Base-by-base conservation (phyloP, 64 coral and sea anemone genomes). In the Porites lutea region DNA sequence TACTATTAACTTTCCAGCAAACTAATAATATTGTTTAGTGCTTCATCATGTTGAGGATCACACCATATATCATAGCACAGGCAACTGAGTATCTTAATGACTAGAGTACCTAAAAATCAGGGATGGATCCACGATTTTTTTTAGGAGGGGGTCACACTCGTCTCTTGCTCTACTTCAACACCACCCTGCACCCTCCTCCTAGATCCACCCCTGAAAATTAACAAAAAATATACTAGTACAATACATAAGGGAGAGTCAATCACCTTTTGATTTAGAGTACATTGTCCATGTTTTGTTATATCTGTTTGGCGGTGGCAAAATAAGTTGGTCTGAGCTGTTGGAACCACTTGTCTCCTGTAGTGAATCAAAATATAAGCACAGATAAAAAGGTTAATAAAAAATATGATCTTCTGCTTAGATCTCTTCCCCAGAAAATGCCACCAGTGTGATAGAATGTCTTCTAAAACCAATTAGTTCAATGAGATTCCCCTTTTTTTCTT, bases 181-280 rank as follows among this genome's bases (percentile, higher is more conserved):
- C n/a, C n/a, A n/a, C n/a, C n/a, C n/a, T n/a, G n/a, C n/a, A n/a
- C n/a, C n/a, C n/a, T n/a, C n/a, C n/a, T n/a, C n/a, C n/a, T n/a
- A n/a, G n/a, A n/a, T n/a, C n/a, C n/a, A n/a, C n/a, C n/a, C n/a
- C n/a, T n/a, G n/a, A n/a, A n/a, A n/a, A n/a, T n/a, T n/a, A n/a
- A n/a, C n/a, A 59, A 59, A 6, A 59, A 5, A 6, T 59, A 59
- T 13, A 59, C 13, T 59, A 59, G 57, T 13, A 5, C 57, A 5
- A 13, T 16, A 70, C 22, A 21, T 19, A 68, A 84, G 14, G 4
- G 4, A 51, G 13, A 4, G 52, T 4, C 15, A 2, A 48, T 84
- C n/a, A 84, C 81, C 81, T 84, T 65, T 65, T 8, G 79, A 61
- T 48, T 82, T 82, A 49, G 79, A 64, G 60, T 82, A 82, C 64